Base-by-base conservation (phyloP, 2,888 invertebrate genomes). In the Monochamus alternatus region DNA sequence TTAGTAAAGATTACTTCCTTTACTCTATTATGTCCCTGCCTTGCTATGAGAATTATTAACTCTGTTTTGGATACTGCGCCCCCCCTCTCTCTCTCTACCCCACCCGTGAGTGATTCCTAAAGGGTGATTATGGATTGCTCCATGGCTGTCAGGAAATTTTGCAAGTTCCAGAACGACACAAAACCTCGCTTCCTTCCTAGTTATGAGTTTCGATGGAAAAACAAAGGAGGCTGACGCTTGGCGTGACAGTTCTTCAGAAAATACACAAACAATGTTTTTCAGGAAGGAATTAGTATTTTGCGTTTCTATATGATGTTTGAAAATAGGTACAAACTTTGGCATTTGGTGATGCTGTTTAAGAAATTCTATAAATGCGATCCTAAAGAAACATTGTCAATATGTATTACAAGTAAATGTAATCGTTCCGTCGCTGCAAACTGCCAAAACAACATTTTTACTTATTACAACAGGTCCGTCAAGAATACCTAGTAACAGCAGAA, bases 1-100 rank as follows among this genome's bases (percentile, higher is more conserved):
- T 76, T 76, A 69, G 76, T 73, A 66, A 73, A 73, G 69, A 76
- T 73, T 76, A 76, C 66, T 66, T 70, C 66, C 76, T 73, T 76
- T 58, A 58, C 63, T 62, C 65, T 75, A 75, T 75, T 73, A 75
- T 76, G 71, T 69, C 69, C 31, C 62, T 52, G 64, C 64, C 60
- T 38, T 10, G 44, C 52, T 47, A 12, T 47, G 66, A 63, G 72
- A 69, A 58, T 1, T 69, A 31, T 43, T 58, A 22, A 60, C 71
- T 52, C 44, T 63, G 32, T 71, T 71, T 63, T 63, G 71, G 63
- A 59, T 52, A 63, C 51, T 14, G 38, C 60, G 32, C 52, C 60
- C 60, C 69, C 58, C 14, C 52, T 14, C 30, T 52, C 38, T 63
- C 71, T 63, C 51, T 52, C 38, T 38, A 22, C 22, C 22, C 38